phyloP scores from a whole-genome alignment of 2,113 vertebrate species.

The Coreoperca whiteheadi region DNA sequence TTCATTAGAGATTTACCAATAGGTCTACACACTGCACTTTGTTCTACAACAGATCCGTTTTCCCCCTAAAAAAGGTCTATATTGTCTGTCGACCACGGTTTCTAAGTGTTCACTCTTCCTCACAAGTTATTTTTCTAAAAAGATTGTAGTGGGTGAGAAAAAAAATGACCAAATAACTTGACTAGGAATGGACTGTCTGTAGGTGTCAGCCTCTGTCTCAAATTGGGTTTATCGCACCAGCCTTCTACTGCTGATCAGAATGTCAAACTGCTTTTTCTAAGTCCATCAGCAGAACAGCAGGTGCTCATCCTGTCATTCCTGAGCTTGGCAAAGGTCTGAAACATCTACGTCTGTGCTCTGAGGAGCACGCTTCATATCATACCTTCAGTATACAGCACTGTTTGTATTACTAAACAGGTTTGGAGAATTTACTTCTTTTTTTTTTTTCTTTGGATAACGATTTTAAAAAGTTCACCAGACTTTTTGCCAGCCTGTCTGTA shows the following conservation, averaged over 20 bases:
- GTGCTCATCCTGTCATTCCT: conserved; percentile 68
- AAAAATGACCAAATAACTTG: conserved; percentile 84
- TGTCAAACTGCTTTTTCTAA: conserved; percentile 78
- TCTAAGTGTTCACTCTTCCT: conserved; percentile 72
- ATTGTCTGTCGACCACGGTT: conserved; percentile 61
- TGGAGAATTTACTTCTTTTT: conserved; percentile 75
- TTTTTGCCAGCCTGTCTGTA: conserved; percentile 88
- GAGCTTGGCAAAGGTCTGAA: conserved; percentile 71
- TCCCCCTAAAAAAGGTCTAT: conserved; percentile 68
- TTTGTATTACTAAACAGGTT: conserved; percentile 85
- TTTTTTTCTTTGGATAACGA: conserved; percentile 76
- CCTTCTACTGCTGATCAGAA: conserved; percentile 79
- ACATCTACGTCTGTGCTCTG: conserved; percentile 68
- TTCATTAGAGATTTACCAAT: conserved; percentile 66
- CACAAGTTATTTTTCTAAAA: conserved; percentile 79
- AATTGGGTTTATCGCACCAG: conserved; percentile 81
- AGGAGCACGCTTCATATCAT: conserved; percentile 65
- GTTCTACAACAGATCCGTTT: conserved; percentile 63
- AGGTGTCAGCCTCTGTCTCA: conserved; percentile 67
- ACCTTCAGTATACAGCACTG: conserved; percentile 75
- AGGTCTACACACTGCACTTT: conserved; percentile 83
- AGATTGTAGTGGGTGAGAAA: conserved; percentile 68
- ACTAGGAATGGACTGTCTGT: conserved; percentile 72
- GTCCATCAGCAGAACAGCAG: conserved; percentile 77
- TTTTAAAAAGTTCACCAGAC: conserved; percentile 88